phyloP scores from a whole-genome alignment of 1,140 invertebrate species.

The Andrena cerasifolii region DNA sequence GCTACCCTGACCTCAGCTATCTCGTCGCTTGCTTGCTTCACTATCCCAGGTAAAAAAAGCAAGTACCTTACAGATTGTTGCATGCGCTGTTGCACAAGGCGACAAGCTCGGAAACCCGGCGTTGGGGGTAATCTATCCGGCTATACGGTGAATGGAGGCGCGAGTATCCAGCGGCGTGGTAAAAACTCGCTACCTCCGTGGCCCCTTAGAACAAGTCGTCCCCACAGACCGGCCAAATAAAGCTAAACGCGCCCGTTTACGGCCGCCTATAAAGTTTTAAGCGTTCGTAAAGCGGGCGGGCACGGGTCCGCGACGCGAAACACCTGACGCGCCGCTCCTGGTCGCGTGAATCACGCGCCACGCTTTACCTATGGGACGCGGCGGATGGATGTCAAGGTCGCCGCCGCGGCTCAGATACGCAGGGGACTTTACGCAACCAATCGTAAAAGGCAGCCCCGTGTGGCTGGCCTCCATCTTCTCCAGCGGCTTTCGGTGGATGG shows the following conservation, averaged over 20 bases:
- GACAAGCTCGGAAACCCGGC: not conserved
- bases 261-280: conserved; percentile 82
- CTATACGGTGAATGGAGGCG: not conserved
- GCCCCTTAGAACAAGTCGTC: conserved; percentile 4
- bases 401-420: not conserved
- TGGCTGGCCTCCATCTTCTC: no score
- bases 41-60: no score
- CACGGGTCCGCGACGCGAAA: conserved; percentile 58
- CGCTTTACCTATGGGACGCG: conserved; percentile 49
- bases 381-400: conserved; percentile 80
- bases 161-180: not conserved
- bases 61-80: no score
- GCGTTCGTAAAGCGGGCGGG: conserved; percentile 79
- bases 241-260: conserved; percentile 80
- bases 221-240: conserved; percentile 70
- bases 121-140: not conserved
- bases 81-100: not conserved
- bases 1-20: no score
- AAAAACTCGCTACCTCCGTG: conserved; percentile 7
- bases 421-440: conserved; percentile 71
- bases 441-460: conserved; percentile 67
- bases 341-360: conserved; percentile 62
- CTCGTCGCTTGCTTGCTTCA: no score
- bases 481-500: no score
- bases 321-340: conserved; percentile 57